Evolutionary conservation across 2,113 vertebrate species (phyloP), one percentile per base, ranked within the genome.

Genomic region (Felis chaus): DNA sequence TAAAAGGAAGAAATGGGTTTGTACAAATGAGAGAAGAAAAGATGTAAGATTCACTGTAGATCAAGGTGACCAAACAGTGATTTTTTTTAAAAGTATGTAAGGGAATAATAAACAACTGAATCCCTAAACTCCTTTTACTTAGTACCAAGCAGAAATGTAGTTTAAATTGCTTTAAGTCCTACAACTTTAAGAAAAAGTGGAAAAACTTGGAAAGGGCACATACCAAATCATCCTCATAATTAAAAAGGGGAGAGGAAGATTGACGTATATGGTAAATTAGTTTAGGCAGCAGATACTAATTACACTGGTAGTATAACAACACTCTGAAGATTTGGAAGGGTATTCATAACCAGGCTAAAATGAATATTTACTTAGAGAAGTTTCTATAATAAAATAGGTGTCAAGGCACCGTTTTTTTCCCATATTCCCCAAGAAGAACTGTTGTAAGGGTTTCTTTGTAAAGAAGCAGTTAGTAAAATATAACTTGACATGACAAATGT

Each of bases 1-100:
- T 23, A 78, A 89, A 92, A 87, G 61, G 29, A 82, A 92, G 33
- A 93, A 89, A 76, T 68, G 29, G 68, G 19, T 80, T 18, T 73
- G 73, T 71, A 80, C 12, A 82, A 88, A 88, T 55, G n/a, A 87
- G 31, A 81, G 48, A 81, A 36, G 13, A 91, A 65, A 81, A 82
- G 50, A 48, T 23, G 1, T 12, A 87, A 87, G 41, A 68, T 41
- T 91, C 36, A 82, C 3, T 68, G 33, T n/a, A 36, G 16, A 88
- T 76, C 8, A 65, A 78, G 5, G 57, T 11, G 78, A 79, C 29
- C 73, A 83, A 82, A 88, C 12, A 84, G 10, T 79, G 29, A 29
- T 80, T 86, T 92, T 94, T 89, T 95, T 94, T 89, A 63, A 94
- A 94, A 84, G 63, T 21, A 81, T 31, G 7, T 81, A 87, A 86